A percentile compares a stretch with the other conserved stretches of the same genome.
These are phyloP conservation scores for Cuniculus paca DNA, from an alignment of 2,797 vertebrate genomes.

Conservation along the genomic window DNA sequence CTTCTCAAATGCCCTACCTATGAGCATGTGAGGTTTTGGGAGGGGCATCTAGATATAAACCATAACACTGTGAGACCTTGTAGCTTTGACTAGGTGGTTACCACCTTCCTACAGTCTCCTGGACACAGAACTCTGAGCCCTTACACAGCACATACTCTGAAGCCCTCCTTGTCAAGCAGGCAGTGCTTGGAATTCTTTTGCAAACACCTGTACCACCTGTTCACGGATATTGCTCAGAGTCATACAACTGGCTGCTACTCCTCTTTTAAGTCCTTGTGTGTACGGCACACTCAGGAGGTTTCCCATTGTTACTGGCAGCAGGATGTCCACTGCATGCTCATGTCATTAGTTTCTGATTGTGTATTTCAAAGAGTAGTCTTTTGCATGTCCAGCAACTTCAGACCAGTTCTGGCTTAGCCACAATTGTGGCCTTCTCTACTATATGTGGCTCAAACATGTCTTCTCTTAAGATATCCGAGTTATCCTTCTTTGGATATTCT, in stretches of 20 bases:
- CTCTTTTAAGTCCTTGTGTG: not conserved
- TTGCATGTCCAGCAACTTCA: not conserved
- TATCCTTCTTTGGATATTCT: not conserved
- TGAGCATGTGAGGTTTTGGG: not conserved
- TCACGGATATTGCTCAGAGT: not conserved
- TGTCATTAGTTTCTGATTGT: not conserved
- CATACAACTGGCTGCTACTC: not conserved
- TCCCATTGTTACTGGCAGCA: not conserved
- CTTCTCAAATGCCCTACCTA: not conserved
- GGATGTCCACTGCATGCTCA: not conserved
- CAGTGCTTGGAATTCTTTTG: not conserved
- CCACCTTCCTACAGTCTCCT: not conserved
- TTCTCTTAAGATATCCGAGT: not conserved
- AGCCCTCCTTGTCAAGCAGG: not conserved
- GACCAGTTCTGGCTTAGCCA: not conserved
- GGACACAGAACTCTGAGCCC: not conserved
- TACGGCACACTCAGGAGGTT: rapidly evolving
- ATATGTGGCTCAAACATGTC: not conserved
- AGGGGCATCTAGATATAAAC: not conserved
- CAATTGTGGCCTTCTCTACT: not conserved
- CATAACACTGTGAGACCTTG: not conserved
- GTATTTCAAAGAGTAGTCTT: not conserved
- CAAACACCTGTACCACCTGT: not conserved
- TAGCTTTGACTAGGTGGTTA: not conserved
- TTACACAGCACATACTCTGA: not conserved